Evolutionary conservation across 2,113 vertebrate genomes (phyloP).

Genomic region (Lophius piscatorius): DNA sequence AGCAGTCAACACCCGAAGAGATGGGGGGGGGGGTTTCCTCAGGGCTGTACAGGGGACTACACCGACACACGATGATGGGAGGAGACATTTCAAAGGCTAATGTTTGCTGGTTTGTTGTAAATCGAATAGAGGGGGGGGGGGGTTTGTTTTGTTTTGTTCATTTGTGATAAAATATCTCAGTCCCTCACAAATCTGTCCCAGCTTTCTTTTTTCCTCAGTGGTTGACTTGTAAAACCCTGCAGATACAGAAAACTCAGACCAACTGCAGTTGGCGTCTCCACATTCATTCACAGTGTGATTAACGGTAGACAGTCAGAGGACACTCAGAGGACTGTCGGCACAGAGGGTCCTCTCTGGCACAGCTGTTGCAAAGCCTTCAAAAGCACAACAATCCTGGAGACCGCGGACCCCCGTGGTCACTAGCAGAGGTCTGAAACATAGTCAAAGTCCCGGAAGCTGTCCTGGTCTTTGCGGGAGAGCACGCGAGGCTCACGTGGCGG

Average conservation of each 20-base stretch:
- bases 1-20: conserved; percentile 39
- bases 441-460: conserved; percentile 97
- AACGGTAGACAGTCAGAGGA: conserved; percentile 18
- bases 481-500: conserved; percentile 94
- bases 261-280: conserved; percentile 18
- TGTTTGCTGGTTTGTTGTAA: conserved; percentile 38
- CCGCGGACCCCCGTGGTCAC: conserved; percentile 24
- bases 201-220: conserved; percentile 32
- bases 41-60: conserved; percentile 41
- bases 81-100: conserved; percentile 35
- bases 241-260: conserved; percentile 35
- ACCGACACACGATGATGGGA: conserved; percentile 17
- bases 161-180: conserved; percentile 8
- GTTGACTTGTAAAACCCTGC: conserved; percentile 33
- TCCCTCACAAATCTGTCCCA: background rate
- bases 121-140: conserved; percentile 1
- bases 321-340: background rate
- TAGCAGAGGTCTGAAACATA: conserved; percentile 98
- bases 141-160: conserved; percentile 5
- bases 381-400: conserved; percentile 28
- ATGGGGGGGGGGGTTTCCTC: conserved; percentile 37
- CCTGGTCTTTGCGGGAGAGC: conserved; percentile 94
- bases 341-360: background rate
- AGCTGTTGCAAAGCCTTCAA: background rate
- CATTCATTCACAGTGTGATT: conserved; percentile 73